Conservation (phyloP, 1,140 invertebrate genomes). For the Heliconius hewitsoni region DNA sequence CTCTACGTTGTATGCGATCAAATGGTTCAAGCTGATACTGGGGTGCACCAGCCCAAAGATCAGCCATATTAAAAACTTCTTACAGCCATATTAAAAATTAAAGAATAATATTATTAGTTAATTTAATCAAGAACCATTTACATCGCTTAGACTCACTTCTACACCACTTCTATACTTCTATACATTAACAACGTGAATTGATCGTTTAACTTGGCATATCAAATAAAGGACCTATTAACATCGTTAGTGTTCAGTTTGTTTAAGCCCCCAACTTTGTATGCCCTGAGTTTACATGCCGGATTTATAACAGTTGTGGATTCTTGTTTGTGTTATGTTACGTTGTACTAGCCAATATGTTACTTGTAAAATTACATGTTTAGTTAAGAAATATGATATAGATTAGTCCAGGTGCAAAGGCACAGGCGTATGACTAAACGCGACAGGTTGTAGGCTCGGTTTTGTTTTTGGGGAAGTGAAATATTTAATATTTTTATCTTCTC, state of each 20-base stretch:
- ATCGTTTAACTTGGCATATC: neutral
- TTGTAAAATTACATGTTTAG: neutral
- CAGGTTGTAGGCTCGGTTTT: no score
- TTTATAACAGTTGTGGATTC: conserved; percentile 4
- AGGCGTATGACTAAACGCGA: no score
- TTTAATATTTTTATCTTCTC: no score
- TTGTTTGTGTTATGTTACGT: neutral
- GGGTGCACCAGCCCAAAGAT: no score
- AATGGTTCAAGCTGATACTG: no score
- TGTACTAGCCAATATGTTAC: neutral
- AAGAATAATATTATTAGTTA: no score
- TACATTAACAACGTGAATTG: neutral
- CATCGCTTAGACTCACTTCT: neutral
- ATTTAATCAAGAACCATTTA: neutral
- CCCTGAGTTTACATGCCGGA: neutral
- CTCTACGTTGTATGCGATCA: no score
- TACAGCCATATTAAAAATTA: no score
- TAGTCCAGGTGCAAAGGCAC: no score
- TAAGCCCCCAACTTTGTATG: neutral
- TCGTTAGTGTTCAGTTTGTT: conserved; percentile 12
- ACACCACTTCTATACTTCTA: neutral
- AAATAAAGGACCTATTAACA: conserved; percentile 10
- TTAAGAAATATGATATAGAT: no score
- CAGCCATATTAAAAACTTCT: no score
- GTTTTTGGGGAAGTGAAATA: no score